Evolutionary conservation across 2,113 vertebrate species (phyloP).

Genomic region (Brienomyrus brachyistius): DNA sequence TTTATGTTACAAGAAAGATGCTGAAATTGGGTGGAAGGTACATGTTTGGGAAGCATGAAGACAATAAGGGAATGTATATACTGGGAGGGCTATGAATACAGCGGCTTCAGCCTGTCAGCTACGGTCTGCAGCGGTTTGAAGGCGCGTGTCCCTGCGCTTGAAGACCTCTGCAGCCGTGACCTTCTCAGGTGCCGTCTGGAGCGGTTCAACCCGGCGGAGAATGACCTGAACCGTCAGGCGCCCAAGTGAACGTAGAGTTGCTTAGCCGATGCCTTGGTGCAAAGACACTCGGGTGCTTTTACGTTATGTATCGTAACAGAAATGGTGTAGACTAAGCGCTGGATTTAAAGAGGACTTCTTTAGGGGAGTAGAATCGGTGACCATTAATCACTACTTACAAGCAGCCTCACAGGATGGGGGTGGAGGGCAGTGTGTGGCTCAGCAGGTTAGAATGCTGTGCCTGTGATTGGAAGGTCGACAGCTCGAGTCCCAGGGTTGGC

Average conservation of each 20-base stretch:
- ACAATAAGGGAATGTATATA: background rate
- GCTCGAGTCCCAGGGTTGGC: background rate
- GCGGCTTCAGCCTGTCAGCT: constrained; percentile 12
- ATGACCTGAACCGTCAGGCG: background rate
- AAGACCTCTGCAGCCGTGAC: background rate
- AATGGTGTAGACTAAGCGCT: background rate
- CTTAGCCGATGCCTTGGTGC: background rate
- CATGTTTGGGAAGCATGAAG: background rate
- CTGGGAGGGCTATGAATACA: background rate
- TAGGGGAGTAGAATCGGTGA: background rate
- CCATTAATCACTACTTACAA: background rate
- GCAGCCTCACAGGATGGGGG: background rate
- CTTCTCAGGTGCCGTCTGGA: background rate
- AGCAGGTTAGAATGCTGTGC: background rate
- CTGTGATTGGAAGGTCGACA: background rate
- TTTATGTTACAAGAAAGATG: background rate
- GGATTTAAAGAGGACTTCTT: background rate
- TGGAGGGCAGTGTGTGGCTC: background rate
- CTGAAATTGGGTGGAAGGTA: background rate
- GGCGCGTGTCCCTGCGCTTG: background rate
- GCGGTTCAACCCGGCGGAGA: background rate
- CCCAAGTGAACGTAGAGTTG: too few species aligned
- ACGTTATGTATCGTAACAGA: background rate
- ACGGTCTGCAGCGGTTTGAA: constrained; percentile 29
- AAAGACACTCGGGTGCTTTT: background rate